These are phyloP conservation scores for Amphipyra tragopoginis DNA, from an alignment of 2,888 invertebrate genomes.

Conservation along the genomic window DNA sequence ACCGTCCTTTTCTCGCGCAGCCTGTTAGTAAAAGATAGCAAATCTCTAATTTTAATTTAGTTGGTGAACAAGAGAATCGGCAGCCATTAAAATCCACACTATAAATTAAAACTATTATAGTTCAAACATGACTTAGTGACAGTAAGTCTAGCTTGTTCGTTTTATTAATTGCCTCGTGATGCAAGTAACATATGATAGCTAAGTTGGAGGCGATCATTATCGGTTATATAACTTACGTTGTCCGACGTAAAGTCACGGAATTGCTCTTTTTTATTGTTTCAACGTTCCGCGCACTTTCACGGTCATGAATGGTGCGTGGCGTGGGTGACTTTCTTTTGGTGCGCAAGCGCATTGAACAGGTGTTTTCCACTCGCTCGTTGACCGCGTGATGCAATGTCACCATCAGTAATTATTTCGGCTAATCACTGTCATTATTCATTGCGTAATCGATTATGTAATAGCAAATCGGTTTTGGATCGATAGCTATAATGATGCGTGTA, in stretches of 20 bases:
- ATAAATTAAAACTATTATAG: neutral
- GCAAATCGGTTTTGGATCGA: slow-evolving; percentile 35
- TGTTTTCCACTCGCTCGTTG: slow-evolving; percentile 53
- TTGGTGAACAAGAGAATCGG: too few relatives aligned
- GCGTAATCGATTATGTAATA: slow-evolving; percentile 54
- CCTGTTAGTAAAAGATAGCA: too few relatives aligned
- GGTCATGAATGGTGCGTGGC: slow-evolving; percentile 76
- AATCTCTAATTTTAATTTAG: too few relatives aligned
- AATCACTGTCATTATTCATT: slow-evolving; percentile 48
- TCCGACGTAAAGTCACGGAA: slow-evolving; percentile 70
- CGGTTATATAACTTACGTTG: slow-evolving; percentile 57
- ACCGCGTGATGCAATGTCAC: slow-evolving; percentile 65
- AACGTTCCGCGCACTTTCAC: slow-evolving; percentile 80
- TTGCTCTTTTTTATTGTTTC: slow-evolving; percentile 72
- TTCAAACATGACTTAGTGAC: neutral
- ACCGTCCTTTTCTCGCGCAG: too few relatives aligned
- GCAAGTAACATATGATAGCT: slow-evolving; percentile 31
- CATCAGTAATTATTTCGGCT: slow-evolving; percentile 56
- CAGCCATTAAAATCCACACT: too few relatives aligned
- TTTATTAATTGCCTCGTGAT: slow-evolving; percentile 34
- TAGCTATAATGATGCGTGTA: slow-evolving; percentile 25
- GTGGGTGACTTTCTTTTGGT: slow-evolving; percentile 79
- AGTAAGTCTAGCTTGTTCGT: slow-evolving; percentile 16
- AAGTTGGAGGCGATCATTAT: slow-evolving; percentile 44
- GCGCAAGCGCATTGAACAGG: slow-evolving; percentile 58